A percentile compares a stretch with the other conserved stretches of the same genome.
phyloP scores from a whole-genome alignment of 2,888 invertebrate species.

The Drosophila birchii region DNA sequence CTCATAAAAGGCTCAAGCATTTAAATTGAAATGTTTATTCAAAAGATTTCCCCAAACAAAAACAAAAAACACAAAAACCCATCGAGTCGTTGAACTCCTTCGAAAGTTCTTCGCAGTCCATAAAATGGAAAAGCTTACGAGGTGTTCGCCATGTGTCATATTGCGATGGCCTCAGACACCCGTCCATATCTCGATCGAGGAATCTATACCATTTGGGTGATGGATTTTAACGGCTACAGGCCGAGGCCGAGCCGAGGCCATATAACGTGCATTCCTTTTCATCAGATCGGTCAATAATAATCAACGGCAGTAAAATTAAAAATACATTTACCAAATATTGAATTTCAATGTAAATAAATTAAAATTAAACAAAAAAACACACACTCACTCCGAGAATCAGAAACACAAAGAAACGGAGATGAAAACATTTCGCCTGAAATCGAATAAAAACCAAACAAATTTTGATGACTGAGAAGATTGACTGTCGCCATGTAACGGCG shows the following conservation, averaged over 20 bases:
- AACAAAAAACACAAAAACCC: neutral
- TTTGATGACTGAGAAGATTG: conserved; percentile 63
- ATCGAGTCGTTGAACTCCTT: conserved; percentile 37
- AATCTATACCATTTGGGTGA: conserved; percentile 40
- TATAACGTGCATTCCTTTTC: conserved; percentile 52
- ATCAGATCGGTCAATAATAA: conserved; percentile 62
- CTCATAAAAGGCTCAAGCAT: conserved; percentile 15
- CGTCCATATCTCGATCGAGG: conserved; percentile 18
- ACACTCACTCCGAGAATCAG: conserved; percentile 17
- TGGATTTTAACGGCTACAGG: conserved; percentile 40
- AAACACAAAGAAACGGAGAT: conserved; percentile 19
- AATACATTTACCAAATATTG: conserved; percentile 80
- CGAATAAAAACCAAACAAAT: conserved; percentile 67
- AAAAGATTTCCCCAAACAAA: conserved; percentile 11
- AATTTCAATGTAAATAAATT: conserved; percentile 82
- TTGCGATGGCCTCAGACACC: conserved; percentile 22
- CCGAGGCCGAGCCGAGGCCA: neutral
- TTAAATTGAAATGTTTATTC: conserved; percentile 28
- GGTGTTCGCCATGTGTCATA: conserved; percentile 52
- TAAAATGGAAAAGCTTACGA: conserved; percentile 49
- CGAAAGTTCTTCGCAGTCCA: conserved; percentile 41
- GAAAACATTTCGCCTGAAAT: conserved; percentile 74
- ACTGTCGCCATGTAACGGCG: conserved; percentile 22
- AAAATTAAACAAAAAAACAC: conserved; percentile 61
- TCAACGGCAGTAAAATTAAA: conserved; percentile 64